Percentiles rank a stretch among this genome's conserved stretches.
Evolutionary conservation across 30 jellyfish, hydroid and myxozoan genomes (phyloP).

Genomic region (Chrysaora quinquecirrha): DNA sequence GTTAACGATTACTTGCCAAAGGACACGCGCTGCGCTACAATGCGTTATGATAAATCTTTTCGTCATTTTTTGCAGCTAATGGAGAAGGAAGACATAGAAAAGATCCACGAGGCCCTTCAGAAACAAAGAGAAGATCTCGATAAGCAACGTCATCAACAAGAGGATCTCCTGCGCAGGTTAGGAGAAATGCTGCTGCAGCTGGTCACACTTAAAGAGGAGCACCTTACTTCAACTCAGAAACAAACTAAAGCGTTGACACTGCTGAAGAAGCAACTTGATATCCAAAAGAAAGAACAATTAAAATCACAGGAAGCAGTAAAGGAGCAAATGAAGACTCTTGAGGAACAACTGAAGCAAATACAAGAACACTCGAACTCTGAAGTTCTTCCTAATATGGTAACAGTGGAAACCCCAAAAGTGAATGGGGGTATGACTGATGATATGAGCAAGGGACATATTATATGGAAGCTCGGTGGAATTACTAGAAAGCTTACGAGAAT

Average conservation of each 20-base stretch:
- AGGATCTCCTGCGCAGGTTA: constrained; percentile 65
- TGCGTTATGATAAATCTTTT: not conserved
- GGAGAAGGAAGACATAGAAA: constrained; percentile 64
- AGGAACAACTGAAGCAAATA: constrained; percentile 42
- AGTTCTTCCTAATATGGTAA: not conserved
- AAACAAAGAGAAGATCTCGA: constrained; percentile 79
- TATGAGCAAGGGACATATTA: constrained; percentile 63
- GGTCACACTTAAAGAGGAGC: constrained; percentile 89
- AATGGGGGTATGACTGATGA: not conserved
- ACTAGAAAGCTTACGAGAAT: constrained; percentile 76
- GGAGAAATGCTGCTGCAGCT: constrained; percentile 86
- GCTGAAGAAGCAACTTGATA: constrained; percentile 82
- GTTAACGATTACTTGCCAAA: no score
- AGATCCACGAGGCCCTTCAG: constrained; percentile 51
- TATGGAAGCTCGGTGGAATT: constrained; percentile 83
- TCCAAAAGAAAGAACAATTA: constrained; percentile 69
- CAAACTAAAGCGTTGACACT: constrained; percentile 86
- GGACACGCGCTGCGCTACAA: no score
- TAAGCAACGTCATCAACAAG: constrained; percentile 78
- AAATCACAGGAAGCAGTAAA: constrained; percentile 72
- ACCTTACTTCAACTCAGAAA: constrained; percentile 73
- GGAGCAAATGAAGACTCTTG: constrained; percentile 63
- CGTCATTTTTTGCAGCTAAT: constrained; percentile 17
- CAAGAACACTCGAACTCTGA: not conserved
- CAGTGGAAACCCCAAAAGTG: not conserved